phyloP scores from a whole-genome alignment of 2,888 invertebrate genomes.

The Spisula solida region DNA sequence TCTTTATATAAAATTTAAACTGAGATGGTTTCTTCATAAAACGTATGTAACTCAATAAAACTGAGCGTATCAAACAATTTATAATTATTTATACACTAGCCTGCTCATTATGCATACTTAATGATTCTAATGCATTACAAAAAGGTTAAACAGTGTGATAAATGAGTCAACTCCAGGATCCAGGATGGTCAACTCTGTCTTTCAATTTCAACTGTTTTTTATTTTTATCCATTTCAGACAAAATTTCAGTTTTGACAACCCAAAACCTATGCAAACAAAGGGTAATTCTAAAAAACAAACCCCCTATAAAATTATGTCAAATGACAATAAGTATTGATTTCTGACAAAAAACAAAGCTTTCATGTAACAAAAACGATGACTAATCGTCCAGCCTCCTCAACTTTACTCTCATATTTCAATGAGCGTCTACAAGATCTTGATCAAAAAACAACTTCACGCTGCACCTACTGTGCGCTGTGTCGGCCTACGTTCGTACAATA shows the following conservation, averaged over 20 bases:
- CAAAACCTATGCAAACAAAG: not conserved
- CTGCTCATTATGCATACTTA: too few species aligned
- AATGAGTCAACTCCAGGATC: too few species aligned
- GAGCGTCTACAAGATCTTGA: conserved; percentile 64
- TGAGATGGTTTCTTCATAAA: too few species aligned
- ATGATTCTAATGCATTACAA: too few species aligned
- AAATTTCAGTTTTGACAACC: not conserved
- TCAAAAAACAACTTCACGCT: conserved; percentile 45
- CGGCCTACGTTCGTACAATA: not conserved
- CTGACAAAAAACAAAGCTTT: conserved; percentile 26
- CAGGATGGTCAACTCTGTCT: too few species aligned
- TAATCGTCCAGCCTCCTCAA: conserved; percentile 61
- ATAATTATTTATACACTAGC: too few species aligned
- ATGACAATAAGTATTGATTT: conserved; percentile 49
- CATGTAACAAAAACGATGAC: conserved; percentile 50
- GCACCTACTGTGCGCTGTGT: not conserved
- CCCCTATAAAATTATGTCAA: conserved; percentile 1
- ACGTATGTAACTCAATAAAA: too few species aligned
- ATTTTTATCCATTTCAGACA: not conserved
- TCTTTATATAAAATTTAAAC: too few species aligned
- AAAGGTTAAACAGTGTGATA: too few species aligned
- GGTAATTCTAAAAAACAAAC: not conserved
- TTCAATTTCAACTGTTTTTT: too few species aligned
- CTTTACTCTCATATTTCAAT: conserved; percentile 33
- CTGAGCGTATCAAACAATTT: too few species aligned